A percentile compares a stretch with the other conserved stretches of the same genome.
These are phyloP conservation scores for Homarus gammarus DNA, from an alignment of 2,888 invertebrate species.

Conservation along the genomic window DNA sequence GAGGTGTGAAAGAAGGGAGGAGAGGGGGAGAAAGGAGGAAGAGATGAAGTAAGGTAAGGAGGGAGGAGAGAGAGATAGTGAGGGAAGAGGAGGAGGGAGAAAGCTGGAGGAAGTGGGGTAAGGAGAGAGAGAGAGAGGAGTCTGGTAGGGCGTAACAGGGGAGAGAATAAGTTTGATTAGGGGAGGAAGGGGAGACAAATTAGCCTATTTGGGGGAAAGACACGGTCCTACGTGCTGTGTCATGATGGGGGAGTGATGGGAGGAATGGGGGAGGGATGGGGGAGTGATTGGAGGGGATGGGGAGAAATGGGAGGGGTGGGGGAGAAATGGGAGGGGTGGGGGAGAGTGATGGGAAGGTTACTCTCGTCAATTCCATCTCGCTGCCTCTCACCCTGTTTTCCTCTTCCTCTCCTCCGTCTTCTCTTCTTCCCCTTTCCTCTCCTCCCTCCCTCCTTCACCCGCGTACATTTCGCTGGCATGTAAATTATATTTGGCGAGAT, in stretches of 20 bases:
- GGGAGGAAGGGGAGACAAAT: not conserved
- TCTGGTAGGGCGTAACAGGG: not conserved
- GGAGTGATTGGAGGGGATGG: not conserved
- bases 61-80: not conserved
- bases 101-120: not conserved
- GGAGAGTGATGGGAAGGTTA: too few species aligned
- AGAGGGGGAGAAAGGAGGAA: not conserved
- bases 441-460: not conserved
- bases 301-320: not conserved
- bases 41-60: not conserved
- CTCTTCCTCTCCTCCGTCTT: not conserved
- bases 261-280: not conserved
- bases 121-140: not conserved
- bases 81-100: not conserved
- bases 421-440: not conserved
- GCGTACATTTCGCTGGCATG: too few species aligned
- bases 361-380: not conserved
- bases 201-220: too few species aligned
- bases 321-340: not conserved
- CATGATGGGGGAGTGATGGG: not conserved
- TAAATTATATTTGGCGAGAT: too few species aligned
- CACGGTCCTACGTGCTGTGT: too few species aligned
- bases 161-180: not conserved
- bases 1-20: not conserved
- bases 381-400: conserved; percentile 11